Evolutionary conservation across 2,888 invertebrate genomes (phyloP).

Genomic region (Quadroppia sp.): DNA sequence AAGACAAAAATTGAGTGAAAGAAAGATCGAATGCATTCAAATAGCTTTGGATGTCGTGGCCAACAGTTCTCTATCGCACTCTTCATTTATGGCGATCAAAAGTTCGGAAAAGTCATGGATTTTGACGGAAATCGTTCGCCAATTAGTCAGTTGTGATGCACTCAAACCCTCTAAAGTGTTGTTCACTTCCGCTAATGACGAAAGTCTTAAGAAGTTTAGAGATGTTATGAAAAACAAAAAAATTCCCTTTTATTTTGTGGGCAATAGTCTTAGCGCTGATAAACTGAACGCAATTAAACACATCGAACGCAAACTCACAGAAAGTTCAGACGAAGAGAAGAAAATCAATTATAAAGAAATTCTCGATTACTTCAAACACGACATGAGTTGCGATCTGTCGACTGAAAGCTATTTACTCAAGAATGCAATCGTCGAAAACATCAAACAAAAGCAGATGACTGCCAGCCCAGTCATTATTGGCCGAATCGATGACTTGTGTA

Average conservation of each 20-base stretch:
- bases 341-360: not conserved
- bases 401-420: not conserved
- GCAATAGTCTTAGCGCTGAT: not conserved
- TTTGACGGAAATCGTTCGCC: not conserved
- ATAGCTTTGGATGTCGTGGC: conserved; percentile 3
- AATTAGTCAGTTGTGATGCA: not conserved
- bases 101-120: not conserved
- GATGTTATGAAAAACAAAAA: not conserved
- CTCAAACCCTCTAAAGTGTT: not conserved
- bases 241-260: not conserved
- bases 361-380: not conserved
- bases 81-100: not conserved
- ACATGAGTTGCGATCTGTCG: not conserved
- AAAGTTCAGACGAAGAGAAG: not conserved
- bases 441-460: not conserved
- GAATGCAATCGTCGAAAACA: not conserved
- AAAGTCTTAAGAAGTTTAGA: not conserved
- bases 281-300: not conserved
- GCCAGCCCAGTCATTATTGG: not conserved
- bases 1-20: not conserved
- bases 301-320: not conserved
- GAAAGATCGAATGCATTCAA: not conserved
- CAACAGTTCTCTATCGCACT: not conserved
- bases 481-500: conserved; percentile 1
- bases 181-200: not conserved